Evolutionary conservation across 2,888 invertebrate genomes (phyloP).

Genomic region (Synergus japonicus): DNA sequence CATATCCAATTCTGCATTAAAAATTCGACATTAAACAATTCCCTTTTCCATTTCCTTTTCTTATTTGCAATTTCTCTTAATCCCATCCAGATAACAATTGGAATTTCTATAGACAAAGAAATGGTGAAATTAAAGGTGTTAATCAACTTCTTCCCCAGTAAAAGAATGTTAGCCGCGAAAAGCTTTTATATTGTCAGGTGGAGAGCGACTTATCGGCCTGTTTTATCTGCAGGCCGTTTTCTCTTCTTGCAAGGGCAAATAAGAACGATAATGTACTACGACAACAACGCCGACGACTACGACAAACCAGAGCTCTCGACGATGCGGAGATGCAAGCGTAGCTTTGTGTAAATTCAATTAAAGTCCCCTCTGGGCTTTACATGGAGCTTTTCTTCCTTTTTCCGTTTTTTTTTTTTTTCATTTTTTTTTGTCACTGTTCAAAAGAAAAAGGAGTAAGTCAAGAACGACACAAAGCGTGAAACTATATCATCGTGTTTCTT

Average conservation of each 20-base stretch:
- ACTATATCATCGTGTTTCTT: constrained; percentile 14
- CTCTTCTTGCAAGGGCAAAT: constrained; percentile 37
- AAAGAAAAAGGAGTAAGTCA: constrained; percentile 22
- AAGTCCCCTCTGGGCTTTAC: constrained; percentile 40
- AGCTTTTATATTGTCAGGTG: constrained; percentile 27
- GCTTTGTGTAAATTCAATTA: constrained; percentile 41
- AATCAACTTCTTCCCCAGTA: constrained; percentile 18
- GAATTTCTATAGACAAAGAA: neutral
- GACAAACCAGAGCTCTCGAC: constrained; percentile 37
- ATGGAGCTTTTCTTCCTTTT: constrained; percentile 24
- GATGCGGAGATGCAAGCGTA: constrained; percentile 32
- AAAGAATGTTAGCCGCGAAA: constrained; percentile 14
- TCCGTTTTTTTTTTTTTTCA: neutral
- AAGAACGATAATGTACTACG: constrained; percentile 41
- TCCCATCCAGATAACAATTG: neutral
- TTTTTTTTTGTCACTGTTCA: neutral
- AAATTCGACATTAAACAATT: too few species aligned
- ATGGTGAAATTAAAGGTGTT: constrained; percentile 24
- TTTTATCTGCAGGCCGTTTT: constrained; percentile 38
- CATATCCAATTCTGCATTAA: neutral
- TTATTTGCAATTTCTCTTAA: too few species aligned
- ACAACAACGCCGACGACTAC: constrained; percentile 18
- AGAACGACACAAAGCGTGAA: constrained; percentile 32
- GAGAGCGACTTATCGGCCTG: constrained; percentile 32
- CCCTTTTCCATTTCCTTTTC: too few species aligned